Conservation (phyloP, 2,113 vertebrate genomes). For the Xiphias gladius region DNA sequence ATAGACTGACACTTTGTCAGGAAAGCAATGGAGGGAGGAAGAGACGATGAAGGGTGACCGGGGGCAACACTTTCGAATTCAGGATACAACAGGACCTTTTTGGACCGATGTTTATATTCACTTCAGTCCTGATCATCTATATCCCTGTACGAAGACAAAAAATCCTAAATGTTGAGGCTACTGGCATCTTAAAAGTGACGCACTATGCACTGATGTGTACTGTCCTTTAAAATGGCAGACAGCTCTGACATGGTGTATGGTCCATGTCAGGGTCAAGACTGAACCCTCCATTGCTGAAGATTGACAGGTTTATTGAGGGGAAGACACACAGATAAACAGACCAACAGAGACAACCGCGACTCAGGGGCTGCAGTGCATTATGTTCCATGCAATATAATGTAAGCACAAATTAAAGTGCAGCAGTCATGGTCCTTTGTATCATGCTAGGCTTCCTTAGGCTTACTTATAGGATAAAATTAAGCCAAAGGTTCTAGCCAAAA, state of each 20-base stretch:
- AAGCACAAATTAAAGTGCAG: slow-evolving; percentile 13
- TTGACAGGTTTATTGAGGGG: slow-evolving; percentile 61
- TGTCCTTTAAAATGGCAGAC: slow-evolving; percentile 49
- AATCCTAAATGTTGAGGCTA: background rate
- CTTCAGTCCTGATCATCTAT: background rate
- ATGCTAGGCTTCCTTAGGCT: no score
- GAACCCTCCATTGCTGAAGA: slow-evolving; percentile 45
- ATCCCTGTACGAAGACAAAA: background rate
- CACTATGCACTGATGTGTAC: background rate
- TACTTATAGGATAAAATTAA: background rate
- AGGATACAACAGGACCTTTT: slow-evolving; percentile 13
- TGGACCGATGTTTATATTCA: background rate
- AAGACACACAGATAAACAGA: slow-evolving; percentile 41
- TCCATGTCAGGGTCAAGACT: slow-evolving; percentile 61
- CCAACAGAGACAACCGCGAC: slow-evolving; percentile 6
- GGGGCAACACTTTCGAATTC: slow-evolving; percentile 20
- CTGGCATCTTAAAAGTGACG: background rate
- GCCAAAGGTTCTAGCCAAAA: background rate
- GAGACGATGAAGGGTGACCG: slow-evolving; percentile 4
- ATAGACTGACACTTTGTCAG: slow-evolving; percentile 67
- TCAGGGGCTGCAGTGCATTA: slow-evolving; percentile 7
- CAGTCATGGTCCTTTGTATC: background rate
- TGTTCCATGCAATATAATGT: background rate
- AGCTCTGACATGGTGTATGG: slow-evolving; percentile 42
- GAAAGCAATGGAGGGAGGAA: slow-evolving; percentile 45